Percentiles rank a stretch among this genome's conserved stretches.
phyloP scores from a whole-genome alignment of 2,113 vertebrate genomes.

The Rhinogobius similis region DNA sequence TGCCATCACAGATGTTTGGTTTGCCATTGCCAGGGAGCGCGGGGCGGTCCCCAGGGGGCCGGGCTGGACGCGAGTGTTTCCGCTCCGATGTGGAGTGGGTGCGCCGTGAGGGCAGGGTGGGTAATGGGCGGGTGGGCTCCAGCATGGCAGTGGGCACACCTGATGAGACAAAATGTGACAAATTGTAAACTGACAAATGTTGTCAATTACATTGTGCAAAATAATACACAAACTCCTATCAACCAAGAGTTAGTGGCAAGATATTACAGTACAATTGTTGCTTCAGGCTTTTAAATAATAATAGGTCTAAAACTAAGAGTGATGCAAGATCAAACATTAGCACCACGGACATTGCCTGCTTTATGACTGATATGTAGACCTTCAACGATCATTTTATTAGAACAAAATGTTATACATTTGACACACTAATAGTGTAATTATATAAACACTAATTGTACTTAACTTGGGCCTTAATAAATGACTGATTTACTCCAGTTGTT shows the following conservation, averaged over 20 bases:
- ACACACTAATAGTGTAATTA: no score
- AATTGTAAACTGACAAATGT: no score
- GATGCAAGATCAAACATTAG: not conserved
- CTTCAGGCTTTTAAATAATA: not conserved
- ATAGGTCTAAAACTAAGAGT: no score
- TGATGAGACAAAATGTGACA: constrained; percentile 54
- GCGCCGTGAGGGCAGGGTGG: constrained; percentile 89
- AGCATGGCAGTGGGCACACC: constrained; percentile 91
- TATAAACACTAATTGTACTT: not conserved
- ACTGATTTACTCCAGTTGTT: not conserved
- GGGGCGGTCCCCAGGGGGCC: constrained; percentile 87
- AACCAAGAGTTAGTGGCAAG: not conserved
- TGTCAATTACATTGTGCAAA: no score
- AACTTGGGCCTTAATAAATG: not conserved
- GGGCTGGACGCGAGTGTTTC: constrained; percentile 86
- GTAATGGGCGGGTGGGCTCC: constrained; percentile 93
- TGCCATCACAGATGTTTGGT: constrained; percentile 96
- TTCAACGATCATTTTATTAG: no score
- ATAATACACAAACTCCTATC: no score
- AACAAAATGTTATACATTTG: no score
- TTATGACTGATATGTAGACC: not conserved
- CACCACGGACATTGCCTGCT: not conserved
- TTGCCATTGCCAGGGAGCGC: constrained; percentile 85
- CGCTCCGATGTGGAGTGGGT: constrained; percentile 89
- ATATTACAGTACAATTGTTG: not conserved